phyloP scores from a whole-genome alignment of 2,888 invertebrate genomes.

The Eutolmus rufibarbis region DNA sequence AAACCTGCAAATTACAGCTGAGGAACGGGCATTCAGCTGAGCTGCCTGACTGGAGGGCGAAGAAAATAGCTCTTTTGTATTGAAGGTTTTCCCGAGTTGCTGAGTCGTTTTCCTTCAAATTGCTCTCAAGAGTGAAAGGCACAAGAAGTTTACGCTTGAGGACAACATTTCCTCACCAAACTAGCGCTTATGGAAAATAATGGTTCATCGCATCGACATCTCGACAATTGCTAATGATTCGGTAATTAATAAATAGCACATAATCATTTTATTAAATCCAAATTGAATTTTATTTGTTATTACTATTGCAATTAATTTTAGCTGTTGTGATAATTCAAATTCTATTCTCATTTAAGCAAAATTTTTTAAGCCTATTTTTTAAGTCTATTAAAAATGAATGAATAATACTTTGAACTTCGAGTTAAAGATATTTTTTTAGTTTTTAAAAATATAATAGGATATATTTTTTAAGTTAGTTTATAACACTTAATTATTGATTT shows the following conservation, averaged over 20 bases:
- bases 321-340: too few species aligned
- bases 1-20: background rate
- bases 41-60: background rate
- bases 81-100: background rate
- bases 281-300: too few species aligned
- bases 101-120: background rate
- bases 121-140: background rate
- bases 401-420: too few species aligned
- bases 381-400: too few species aligned
- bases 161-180: background rate
- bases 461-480: too few species aligned
- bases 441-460: too few species aligned
- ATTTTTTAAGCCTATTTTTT: too few species aligned
- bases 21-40: background rate
- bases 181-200: constrained; percentile 45
- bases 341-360: too few species aligned
- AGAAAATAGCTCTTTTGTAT: background rate
- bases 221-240: constrained; percentile 47
- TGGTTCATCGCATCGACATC: constrained; percentile 61
- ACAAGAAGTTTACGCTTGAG: background rate
- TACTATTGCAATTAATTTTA: too few species aligned
- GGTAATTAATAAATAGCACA: constrained; percentile 42
- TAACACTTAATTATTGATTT: too few species aligned
- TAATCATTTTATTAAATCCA: background rate
- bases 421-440: too few species aligned